Base-by-base conservation (phyloP, 2,797 vertebrate genomes). In the Phrynocephalus vlangalii region DNA sequence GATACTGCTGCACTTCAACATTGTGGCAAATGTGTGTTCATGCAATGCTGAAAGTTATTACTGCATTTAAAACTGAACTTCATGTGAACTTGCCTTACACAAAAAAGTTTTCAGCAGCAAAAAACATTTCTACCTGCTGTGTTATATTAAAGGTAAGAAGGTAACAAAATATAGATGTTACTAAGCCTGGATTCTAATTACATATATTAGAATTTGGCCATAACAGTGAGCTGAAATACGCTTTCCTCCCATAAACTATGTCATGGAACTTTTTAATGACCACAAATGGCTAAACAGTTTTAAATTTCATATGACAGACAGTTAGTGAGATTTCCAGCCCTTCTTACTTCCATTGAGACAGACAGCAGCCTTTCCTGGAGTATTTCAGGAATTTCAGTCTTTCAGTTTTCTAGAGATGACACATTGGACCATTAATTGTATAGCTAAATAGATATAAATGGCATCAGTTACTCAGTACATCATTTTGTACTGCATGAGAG, bases 311-410 rank as follows among this genome's bases (percentile, higher is more conserved):
- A 90, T 84, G 78, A 92, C 0, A 90, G 84, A 88, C 79, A 91
- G 66, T 83, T 93, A 95, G 94, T 92, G 87, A 93, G 90, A 93
- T 82, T 92, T 91, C 81, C 77, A 88, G 73, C 26, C 52, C 60
- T 82, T 50, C 7, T 1, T 68, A 78, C 38, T 84, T 92, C 89
- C 86, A 71, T 68, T 86, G 75, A 91, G 93, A 93, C 6, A 94
- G 90, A 92, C 91, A 94, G 89, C 52, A 56, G 6, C 80, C 77
- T 48, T 33, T 88, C 56, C 66, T 1, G 72, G 33, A 89, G 1
- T 56, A 92, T 73, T 92, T 90, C 71, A 84, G 52, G n/a, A 20
- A 24, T 88, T 88, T n/a, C 73, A 87, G 77, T 60, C 30, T 24
- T 70, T 80, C 60, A 80, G 33, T 83, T 38, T 56, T 56, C 77